These are phyloP conservation scores for Percina caprodes DNA, from an alignment of 2,113 vertebrate species.

Conservation along the genomic window DNA sequence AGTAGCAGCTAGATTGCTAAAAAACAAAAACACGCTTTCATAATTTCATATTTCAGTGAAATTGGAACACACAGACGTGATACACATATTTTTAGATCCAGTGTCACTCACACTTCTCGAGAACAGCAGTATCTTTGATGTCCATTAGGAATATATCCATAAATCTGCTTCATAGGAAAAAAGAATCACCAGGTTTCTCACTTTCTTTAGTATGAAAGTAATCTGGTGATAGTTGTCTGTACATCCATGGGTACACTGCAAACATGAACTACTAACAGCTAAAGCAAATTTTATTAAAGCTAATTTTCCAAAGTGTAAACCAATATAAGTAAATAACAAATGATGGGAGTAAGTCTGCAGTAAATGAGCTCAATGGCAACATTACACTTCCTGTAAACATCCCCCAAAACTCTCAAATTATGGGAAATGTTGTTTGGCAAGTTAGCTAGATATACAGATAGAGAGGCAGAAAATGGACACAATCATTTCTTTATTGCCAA, in stretches of 20 bases:
- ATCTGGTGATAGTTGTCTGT: too few species aligned
- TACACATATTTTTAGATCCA: background rate
- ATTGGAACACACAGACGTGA: background rate
- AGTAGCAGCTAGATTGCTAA: too few species aligned
- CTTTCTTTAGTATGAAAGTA: too few species aligned
- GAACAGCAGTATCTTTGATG: background rate
- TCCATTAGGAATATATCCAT: background rate
- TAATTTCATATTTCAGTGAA: background rate
- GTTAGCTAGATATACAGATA: background rate
- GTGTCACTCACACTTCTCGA: background rate
- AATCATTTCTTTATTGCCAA: conserved; percentile 49
- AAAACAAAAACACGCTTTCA: too few species aligned
- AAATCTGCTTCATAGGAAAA: background rate
- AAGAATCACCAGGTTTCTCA: too few species aligned
- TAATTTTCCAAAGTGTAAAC: background rate
- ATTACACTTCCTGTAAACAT: background rate
- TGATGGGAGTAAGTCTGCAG: background rate
- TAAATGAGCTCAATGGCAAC: background rate
- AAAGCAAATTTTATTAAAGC: background rate
- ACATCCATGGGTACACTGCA: background rate
- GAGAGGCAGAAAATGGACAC: background rate
- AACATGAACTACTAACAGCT: background rate
- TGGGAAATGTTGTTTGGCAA: background rate
- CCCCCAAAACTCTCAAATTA: background rate
- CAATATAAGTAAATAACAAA: background rate